phyloP scores from a whole-genome alignment of 2,797 vertebrate genomes.

The Pseudochromis fuscus region DNA sequence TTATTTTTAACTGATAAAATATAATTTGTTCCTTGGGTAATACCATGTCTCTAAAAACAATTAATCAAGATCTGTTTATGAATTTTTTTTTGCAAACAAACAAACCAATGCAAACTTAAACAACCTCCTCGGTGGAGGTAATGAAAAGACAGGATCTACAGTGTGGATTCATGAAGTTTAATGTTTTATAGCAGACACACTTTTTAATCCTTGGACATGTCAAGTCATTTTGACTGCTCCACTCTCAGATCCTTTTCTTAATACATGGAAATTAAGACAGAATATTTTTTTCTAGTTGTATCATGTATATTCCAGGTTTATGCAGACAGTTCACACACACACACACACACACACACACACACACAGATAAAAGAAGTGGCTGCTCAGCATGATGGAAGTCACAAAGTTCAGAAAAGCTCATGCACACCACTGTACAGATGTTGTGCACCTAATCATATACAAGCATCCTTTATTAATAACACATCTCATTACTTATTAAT shows the following conservation, averaged over 20 bases:
- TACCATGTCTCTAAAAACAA: no score
- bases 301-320: not conserved
- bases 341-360: not conserved
- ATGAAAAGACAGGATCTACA: no score
- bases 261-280: not conserved
- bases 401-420: conserved; percentile 1
- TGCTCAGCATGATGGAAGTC: not conserved
- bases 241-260: not conserved
- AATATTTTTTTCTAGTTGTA: not conserved
- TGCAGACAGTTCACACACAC: not conserved
- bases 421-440: not conserved
- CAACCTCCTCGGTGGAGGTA: no score
- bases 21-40: no score
- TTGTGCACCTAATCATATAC: not conserved
- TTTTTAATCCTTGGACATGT: not conserved
- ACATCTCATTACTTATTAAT: conserved; percentile 11
- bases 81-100: no score
- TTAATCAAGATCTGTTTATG: no score
- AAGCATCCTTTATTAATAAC: not conserved
- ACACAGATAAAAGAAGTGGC: no score
- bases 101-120: no score
- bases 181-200: no score
- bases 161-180: no score
- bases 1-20: no score
- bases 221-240: not conserved